phyloP scores from a whole-genome alignment of 2,113 vertebrate species.

The Sterna hirundo region DNA sequence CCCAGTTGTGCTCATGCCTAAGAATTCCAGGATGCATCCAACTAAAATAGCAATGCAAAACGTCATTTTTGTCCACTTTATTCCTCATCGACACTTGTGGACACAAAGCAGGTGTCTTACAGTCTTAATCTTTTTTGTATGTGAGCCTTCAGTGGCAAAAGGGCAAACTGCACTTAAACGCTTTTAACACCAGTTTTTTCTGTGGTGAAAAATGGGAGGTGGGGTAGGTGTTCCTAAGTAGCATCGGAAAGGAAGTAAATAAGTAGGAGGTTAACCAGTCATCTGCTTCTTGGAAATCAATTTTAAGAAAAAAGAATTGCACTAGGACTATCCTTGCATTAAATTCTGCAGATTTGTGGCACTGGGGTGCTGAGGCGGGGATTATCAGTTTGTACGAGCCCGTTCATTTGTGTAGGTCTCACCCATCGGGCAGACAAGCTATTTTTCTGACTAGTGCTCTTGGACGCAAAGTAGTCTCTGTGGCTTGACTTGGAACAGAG shows the following conservation, averaged over 20 bases:
- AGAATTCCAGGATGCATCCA: background rate
- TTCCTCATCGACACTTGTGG: background rate
- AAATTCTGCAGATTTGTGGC: background rate
- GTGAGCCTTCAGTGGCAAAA: background rate
- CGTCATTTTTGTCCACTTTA: background rate
- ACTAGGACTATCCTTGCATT: background rate
- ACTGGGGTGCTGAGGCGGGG: background rate
- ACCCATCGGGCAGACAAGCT: background rate
- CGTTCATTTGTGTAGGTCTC: background rate
- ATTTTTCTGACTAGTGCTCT: background rate
- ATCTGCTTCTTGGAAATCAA: background rate
- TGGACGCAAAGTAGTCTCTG: background rate
- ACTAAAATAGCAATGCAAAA: background rate
- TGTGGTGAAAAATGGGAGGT: background rate
- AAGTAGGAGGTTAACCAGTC: background rate
- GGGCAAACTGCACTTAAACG: background rate
- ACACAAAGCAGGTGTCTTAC: background rate
- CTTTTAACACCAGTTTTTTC: background rate
- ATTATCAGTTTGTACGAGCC: background rate
- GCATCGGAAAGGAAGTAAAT: background rate
- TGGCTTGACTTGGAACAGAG: background rate
- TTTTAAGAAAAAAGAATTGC: background rate
- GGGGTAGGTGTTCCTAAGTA: background rate
- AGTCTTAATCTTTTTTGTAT: background rate
- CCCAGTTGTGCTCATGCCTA: background rate